Conservation (phyloP, 2,113 vertebrate genomes). For the Sinocyclocheilus rhinocerous region DNA sequence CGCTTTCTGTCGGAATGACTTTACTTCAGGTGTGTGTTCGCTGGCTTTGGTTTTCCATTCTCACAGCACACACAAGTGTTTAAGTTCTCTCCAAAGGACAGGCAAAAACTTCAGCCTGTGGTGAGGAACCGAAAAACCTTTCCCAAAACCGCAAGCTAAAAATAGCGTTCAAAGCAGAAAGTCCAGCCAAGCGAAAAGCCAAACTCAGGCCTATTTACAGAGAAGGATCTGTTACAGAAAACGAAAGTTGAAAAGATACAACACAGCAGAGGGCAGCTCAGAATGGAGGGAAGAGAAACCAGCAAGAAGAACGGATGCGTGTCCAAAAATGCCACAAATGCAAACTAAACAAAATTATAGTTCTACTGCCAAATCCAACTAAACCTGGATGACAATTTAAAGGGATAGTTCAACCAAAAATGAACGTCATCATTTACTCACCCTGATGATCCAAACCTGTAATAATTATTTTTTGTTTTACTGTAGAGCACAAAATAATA, state of each 20-base stretch:
- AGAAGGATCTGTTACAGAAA: conserved; percentile 52
- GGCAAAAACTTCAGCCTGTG: conserved; percentile 47
- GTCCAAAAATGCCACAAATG: conserved; percentile 45
- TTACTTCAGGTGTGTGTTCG: conserved; percentile 19
- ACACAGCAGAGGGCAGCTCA: not conserved
- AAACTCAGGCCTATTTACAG: conserved; percentile 53
- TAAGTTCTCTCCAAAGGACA: conserved; percentile 36
- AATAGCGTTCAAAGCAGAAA: conserved; percentile 58
- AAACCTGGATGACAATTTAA: not conserved
- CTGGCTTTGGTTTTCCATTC: conserved; percentile 40
- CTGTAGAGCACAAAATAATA: not conserved
- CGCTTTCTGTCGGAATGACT: not conserved
- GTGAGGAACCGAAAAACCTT: conserved; percentile 56
- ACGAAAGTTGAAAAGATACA: conserved; percentile 21
- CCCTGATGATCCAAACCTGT: not conserved
- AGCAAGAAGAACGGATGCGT: conserved; percentile 16
- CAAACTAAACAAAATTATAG: conserved; percentile 42
- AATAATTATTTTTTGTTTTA: not conserved
- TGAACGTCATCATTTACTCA: not conserved
- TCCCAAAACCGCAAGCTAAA: conserved; percentile 56
- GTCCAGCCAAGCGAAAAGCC: conserved; percentile 54
- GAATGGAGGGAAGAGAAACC: conserved; percentile 10
- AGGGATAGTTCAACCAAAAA: not conserved
- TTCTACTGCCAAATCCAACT: not conserved
- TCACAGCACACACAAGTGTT: conserved; percentile 45